phyloP scores from a whole-genome alignment of 2,113 vertebrate species.

The Psilopogon haemacephalus region DNA sequence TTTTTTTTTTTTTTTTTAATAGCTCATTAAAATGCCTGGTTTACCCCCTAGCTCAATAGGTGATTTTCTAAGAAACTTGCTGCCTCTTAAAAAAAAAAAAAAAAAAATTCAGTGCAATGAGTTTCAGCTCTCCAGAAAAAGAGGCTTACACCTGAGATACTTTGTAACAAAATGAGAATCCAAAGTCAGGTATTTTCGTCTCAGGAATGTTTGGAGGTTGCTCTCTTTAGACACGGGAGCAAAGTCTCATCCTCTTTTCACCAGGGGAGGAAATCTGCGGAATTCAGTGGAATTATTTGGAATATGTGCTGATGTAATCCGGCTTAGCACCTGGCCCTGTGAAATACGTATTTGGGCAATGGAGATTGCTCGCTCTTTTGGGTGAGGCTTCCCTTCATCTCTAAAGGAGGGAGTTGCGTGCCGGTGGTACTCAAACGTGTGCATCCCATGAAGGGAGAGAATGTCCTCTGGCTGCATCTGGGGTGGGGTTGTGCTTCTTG shows the following conservation, averaged over 20 bases:
- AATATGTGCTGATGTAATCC: neutral
- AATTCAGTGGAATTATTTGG: neutral
- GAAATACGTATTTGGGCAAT: neutral
- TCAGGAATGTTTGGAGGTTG: neutral
- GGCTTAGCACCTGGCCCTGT: neutral
- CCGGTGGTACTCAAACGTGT: neutral
- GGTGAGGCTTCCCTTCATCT: neutral
- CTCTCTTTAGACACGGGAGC: neutral
- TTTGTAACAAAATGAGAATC: neutral
- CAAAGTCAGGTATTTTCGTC: neutral
- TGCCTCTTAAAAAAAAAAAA: neutral
- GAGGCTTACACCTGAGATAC: constrained; percentile 26
- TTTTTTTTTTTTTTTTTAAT: too few relatives aligned
- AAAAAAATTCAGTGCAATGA: neutral
- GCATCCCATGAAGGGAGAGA: neutral
- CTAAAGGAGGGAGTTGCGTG: neutral
- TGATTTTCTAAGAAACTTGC: neutral
- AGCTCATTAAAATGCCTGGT: neutral
- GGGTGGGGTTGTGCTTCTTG: neutral
- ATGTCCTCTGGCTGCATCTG: neutral
- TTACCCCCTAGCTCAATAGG: neutral
- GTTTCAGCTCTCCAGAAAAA: constrained; percentile 57
- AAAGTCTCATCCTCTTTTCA: neutral
- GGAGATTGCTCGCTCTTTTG: neutral
- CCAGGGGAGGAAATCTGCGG: neutral